Percentiles rank a stretch among this genome's conserved stretches.
Evolutionary conservation across 2,888 invertebrate species (phyloP).

Genomic region (Hirtodrosophila alboralis): DNA sequence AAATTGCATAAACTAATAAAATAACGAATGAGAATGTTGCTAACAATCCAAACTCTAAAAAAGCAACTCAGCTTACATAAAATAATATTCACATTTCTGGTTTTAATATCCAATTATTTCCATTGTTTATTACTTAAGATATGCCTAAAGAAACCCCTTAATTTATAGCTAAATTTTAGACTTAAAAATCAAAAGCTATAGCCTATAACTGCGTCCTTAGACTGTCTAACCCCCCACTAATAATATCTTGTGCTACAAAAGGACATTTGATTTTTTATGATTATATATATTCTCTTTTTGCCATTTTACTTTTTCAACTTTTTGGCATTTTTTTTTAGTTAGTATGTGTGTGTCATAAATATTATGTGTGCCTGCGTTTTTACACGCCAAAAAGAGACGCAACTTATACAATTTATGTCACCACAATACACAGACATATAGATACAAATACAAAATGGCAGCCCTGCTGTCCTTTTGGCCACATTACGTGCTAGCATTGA

Average conservation of each 20-base stretch:
- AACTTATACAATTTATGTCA: constrained; percentile 54
- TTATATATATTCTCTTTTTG: constrained; percentile 31
- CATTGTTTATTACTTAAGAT: no score
- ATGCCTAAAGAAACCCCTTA: no score
- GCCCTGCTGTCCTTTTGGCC: constrained; percentile 18
- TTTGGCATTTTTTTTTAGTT: constrained; percentile 35
- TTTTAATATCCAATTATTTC: no score
- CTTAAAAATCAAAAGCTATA: constrained; percentile 35
- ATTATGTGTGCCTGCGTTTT: constrained; percentile 50
- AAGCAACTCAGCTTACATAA: no score
- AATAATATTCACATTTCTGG: no score
- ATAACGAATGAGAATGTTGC: no score
- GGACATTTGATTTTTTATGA: constrained; percentile 58
- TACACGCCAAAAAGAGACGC: constrained; percentile 12
- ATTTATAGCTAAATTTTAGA: no score
- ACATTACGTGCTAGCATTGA: constrained; percentile 39
- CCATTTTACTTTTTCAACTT: constrained; percentile 17
- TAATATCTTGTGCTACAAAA: constrained; percentile 28
- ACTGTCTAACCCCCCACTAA: constrained; percentile 7
- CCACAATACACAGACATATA: constrained; percentile 17
- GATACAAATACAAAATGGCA: constrained; percentile 4
- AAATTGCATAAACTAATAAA: no score
- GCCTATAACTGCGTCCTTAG: no score
- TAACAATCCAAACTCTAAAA: no score
- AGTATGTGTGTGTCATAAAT: constrained; percentile 66